Conservation (phyloP, 2,888 invertebrate species). For the Melanostoma mellinum region DNA sequence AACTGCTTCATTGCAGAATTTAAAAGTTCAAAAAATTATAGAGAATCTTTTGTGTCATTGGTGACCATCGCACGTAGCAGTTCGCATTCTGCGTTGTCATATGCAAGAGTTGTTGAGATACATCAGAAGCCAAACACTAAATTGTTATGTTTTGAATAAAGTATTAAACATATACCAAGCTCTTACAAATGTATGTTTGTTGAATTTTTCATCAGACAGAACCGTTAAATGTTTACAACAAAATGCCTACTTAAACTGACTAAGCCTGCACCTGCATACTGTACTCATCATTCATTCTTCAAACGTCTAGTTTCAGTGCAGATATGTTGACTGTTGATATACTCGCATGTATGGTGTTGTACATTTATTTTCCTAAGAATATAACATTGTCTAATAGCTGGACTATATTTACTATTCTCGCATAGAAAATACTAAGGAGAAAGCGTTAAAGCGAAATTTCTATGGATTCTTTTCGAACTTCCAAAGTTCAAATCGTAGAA, state of each 20-base stretch:
- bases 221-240: slow-evolving; percentile 31
- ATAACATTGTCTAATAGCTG: slow-evolving; percentile 54
- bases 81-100: too few species aligned
- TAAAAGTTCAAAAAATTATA: too few species aligned
- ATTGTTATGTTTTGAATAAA: too few species aligned
- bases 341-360: not conserved
- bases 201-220: not conserved
- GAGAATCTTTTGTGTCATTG: too few species aligned
- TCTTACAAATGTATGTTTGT: too few species aligned
- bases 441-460: slow-evolving; percentile 73
- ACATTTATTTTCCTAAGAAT: slow-evolving; percentile 29
- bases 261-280: slow-evolving; percentile 27
- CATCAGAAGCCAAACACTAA: too few species aligned
- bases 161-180: too few species aligned
- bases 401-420: slow-evolving; percentile 63
- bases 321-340: slow-evolving; percentile 1
- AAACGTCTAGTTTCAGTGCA: slow-evolving; percentile 32
- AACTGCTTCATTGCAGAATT: too few species aligned
- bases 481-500: slow-evolving; percentile 77
- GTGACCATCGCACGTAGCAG: too few species aligned
- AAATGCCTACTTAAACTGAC: slow-evolving; percentile 39
- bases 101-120: too few species aligned
- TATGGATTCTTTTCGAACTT: slow-evolving; percentile 78
- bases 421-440: slow-evolving; percentile 64
- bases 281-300: slow-evolving; percentile 22